Evolutionary conservation across 2,888 invertebrate genomes (phyloP).

Genomic region (Lepidocyrtinus sp.): DNA sequence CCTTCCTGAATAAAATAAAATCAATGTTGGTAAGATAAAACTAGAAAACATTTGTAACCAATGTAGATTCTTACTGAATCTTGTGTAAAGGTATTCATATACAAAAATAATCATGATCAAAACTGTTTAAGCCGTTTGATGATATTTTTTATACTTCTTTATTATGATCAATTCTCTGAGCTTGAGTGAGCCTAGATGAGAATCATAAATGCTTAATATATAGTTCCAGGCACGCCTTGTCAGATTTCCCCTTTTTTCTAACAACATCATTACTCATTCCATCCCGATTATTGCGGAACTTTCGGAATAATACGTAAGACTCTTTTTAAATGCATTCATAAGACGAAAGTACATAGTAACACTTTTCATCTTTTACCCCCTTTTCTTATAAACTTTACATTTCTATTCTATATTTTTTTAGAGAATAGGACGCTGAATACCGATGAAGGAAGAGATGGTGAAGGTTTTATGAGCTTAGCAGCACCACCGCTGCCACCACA

Average conservation of each 20-base stretch:
- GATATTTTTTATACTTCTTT: no score
- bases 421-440: slow-evolving; percentile 35
- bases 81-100: no score
- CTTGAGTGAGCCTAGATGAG: background rate
- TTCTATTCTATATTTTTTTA: slow-evolving; percentile 37
- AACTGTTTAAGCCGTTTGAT: no score
- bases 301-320: background rate
- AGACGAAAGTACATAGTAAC: background rate
- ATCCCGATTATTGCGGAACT: slow-evolving; percentile 36
- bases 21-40: no score
- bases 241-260: slow-evolving; percentile 29
- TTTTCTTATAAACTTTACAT: no score
- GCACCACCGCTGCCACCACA: slow-evolving; percentile 51
- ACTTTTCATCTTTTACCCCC: slow-evolving; percentile 21
- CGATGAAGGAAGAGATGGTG: slow-evolving; percentile 48
- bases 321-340: slow-evolving; percentile 23
- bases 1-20: no score
- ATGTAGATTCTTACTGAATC: no score
- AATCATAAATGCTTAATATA: background rate
- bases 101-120: no score
- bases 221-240: slow-evolving; percentile 18
- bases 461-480: slow-evolving; percentile 56
- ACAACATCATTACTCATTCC: slow-evolving; percentile 39
- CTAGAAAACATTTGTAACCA: no score
- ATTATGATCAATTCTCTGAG: no score